Percentiles rank a stretch among this genome's conserved stretches.
Evolutionary conservation across 1,140 invertebrate species (phyloP).

Genomic region (Amyelois transitella): DNA sequence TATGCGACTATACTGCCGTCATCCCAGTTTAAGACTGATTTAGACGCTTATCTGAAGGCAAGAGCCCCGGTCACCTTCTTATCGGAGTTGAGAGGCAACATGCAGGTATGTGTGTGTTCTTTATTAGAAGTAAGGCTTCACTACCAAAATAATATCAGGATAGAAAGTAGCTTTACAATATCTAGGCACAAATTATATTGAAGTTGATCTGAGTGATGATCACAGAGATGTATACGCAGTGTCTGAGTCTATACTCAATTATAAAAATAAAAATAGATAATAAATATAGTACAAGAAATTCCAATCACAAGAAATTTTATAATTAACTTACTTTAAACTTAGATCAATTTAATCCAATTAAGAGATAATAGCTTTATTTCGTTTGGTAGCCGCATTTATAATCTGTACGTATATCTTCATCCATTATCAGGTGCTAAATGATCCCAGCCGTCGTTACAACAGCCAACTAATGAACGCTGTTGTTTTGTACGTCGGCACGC

Average conservation of each 20-base stretch:
- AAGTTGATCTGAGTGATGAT: too few relatives aligned
- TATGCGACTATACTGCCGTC: constrained; percentile 92
- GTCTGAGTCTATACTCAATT: too few relatives aligned
- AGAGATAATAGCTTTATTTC: too few relatives aligned
- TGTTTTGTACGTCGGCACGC: constrained; percentile 97
- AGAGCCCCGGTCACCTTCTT: constrained; percentile 96
- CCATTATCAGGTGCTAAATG: constrained; percentile 81
- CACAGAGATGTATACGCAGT: too few relatives aligned
- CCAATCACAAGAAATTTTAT: too few relatives aligned
- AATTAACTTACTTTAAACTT: too few relatives aligned
- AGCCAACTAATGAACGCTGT: constrained; percentile 97
- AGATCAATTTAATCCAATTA: too few relatives aligned
- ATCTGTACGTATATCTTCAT: too few relatives aligned
- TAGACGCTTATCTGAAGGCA: constrained; percentile 97
- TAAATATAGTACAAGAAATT: too few relatives aligned
- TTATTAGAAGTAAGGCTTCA: neutral
- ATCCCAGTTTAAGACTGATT: constrained; percentile 91
- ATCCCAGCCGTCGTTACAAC: constrained; percentile 94
- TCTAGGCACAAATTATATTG: too few relatives aligned
- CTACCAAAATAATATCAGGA: neutral
- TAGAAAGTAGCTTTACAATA: neutral
- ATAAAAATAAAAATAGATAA: too few relatives aligned
- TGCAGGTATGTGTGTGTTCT: constrained; percentile 80
- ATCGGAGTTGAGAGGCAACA: constrained; percentile 90
- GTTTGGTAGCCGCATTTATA: too few relatives aligned